These are phyloP conservation scores for Lycopodina hypogea DNA, from an alignment of 37 sponge, comb jelly and placozoan species.

Conservation along the genomic window DNA sequence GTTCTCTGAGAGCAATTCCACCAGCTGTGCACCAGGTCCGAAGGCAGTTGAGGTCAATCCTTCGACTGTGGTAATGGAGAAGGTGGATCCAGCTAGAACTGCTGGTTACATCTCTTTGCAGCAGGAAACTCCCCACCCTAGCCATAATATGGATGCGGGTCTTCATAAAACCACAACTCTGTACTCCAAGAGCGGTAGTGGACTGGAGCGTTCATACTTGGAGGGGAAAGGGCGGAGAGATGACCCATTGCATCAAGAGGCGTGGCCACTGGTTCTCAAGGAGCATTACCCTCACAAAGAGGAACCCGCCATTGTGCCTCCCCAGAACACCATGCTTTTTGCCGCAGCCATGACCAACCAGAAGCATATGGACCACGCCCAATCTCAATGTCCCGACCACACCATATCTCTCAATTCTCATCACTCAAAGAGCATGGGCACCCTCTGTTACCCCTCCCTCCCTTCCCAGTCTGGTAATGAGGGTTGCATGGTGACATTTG, in stretches of 20 bases:
- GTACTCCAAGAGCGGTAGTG: neutral
- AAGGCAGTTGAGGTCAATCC: neutral
- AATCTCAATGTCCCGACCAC: neutral
- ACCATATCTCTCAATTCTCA: too few species aligned
- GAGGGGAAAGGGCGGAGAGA: conserved; percentile 7
- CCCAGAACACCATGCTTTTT: conserved; percentile 2
- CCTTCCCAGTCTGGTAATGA: too few species aligned
- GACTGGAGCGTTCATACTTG: conserved; percentile 26
- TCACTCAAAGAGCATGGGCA: too few species aligned
- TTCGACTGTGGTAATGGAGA: too few species aligned
- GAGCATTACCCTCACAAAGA: neutral
- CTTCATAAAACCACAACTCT: neutral
- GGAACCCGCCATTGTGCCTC: neutral
- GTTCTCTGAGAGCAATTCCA: too few species aligned
- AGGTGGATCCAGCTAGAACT: too few species aligned
- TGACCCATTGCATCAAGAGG: conserved; percentile 33
- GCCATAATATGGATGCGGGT: neutral
- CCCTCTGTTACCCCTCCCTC: too few species aligned
- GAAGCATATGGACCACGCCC: neutral
- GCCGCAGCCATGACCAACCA: conserved; percentile 6
- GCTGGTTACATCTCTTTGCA: neutral
- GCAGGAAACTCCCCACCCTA: neutral
- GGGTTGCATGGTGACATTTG: too few species aligned
- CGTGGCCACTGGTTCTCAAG: conserved; percentile 28
- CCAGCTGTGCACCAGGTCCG: too few species aligned